Base-by-base conservation (phyloP, 2,888 invertebrate species). In the Idaea straminata region DNA sequence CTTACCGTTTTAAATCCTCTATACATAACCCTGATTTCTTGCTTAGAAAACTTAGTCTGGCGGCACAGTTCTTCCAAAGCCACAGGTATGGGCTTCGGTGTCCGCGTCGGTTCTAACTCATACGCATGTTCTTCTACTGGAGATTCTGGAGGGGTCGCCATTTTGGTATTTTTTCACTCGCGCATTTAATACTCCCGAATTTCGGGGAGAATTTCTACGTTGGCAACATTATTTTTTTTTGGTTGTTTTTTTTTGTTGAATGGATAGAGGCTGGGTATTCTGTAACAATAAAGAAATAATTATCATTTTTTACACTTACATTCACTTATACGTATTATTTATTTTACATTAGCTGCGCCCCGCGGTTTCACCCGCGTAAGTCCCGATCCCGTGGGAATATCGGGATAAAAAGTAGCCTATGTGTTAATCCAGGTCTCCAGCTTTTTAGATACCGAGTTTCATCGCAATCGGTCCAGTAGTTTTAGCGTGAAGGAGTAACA, bases 21-120 rank as follows among this genome's bases (percentile, higher is more conserved):
- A 89, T 99, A 99, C 98, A 99, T 98, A 82, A 98, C 97, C 78
- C 99, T 95, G 74, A 99, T 98, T 92, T 99, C 99, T 86, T 97
- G 97, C 81, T 97, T 95, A 62, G 98, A 97, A 93, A 99, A 99
- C 91, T 99, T 98, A 65, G 98, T 98, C 88, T 97, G 97, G 77
- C 97, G 94, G 88, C 98, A 98, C 68, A 99, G 94, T 84, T 98
- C 98, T 84, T 98, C 98, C 71, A 98, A 94, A 25, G 97, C 97
- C 61, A 97, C 97, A 61, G 97, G 97, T 72, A 97, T 95, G 34
- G 97, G 96, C 78, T 97, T 97, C 72, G 97, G 97, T 25, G 95
- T 94, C 78, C 97, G 92, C 81, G 95, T 95, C 72, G 96, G 96
- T 87, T 97, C 97, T 85, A 97, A 94, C 84, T 97, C 97, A 86